Base-by-base conservation (phyloP, 92 coral and sea anemone species). In the Plumapathes pennacea region DNA sequence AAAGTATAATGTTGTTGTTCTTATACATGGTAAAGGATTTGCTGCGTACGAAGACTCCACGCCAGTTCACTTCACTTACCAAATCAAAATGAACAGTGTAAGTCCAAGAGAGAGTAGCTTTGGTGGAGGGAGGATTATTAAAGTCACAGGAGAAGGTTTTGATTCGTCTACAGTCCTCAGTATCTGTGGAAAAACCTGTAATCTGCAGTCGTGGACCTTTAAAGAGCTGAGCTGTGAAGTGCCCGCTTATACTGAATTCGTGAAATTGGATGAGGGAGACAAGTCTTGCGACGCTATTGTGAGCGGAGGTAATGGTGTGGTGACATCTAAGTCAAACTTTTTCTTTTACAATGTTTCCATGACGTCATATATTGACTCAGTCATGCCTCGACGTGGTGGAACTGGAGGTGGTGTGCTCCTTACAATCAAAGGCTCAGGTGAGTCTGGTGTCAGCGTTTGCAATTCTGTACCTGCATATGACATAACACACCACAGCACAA, bases 371-470 rank as follows among this genome's bases (percentile, higher is more conserved):
- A 85, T 85, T 37, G 57, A 66, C 37, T 52, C 73, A 30, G 84
- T 89, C 26, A 72, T 46, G 11, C 97, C 92, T 24, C 57, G 77
- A 51, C 84, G 86, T 38, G 97, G 97, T 36, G 97, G 97, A 0
- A 89, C 97, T 1, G 92, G 94, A 20, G 97, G 97, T 45, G 94
- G 97, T 13, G 85, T 64, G 3, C 40, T 53, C 19, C 36, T 89
- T 1, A 72, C 81, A 39, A 85, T 89, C 10, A 65, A 25, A 28
- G 97, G 97, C 32, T 51, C 50, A n/a, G 97, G 90, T 84, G 46
- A 78, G 83, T 72, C 17, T 15, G 21, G 4, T 34, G 40, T n/a
- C n/a, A n/a, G n/a, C n/a, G n/a, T n/a, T n/a, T n/a, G n/a, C n/a
- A n/a, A n/a, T n/a, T n/a, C n/a, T n/a, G n/a, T n/a, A n/a, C n/a